A percentile compares a stretch with the other conserved stretches of the same genome.
Conservation (phyloP, 2,888 invertebrate genomes). For the Schizotus pectinicornis region DNA sequence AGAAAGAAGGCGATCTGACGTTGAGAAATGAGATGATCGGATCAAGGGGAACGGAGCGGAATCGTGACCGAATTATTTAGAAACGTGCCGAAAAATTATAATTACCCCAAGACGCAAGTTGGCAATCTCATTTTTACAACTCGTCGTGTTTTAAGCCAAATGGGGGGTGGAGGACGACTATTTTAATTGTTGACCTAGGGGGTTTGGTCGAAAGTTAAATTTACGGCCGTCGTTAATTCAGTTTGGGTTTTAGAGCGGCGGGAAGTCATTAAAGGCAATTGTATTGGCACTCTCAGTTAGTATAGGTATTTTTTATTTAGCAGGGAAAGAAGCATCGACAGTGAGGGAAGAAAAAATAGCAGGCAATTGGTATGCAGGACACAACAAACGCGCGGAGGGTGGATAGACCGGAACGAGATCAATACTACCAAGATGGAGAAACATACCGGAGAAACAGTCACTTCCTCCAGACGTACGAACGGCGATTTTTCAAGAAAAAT, state of each 20-base stretch:
- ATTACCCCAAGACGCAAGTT: constrained; percentile 1
- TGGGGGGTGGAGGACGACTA: constrained; percentile 3
- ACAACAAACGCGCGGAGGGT: constrained; percentile 60
- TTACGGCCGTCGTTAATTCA: constrained; percentile 5
- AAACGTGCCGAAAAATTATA: constrained; percentile 37
- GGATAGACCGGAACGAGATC: constrained; percentile 61
- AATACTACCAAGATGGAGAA: constrained; percentile 59
- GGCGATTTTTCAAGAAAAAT: constrained; percentile 8
- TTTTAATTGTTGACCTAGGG: constrained; percentile 27
- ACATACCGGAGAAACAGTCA: constrained; percentile 55
- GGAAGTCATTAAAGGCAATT: constrained; percentile 51
- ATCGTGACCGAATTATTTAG: constrained; percentile 47
- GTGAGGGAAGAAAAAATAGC: constrained; percentile 61
- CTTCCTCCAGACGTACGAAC: constrained; percentile 38
- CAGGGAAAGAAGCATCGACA: constrained; percentile 47
- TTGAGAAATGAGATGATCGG: constrained; percentile 41
- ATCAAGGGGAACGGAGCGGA: constrained; percentile 36
- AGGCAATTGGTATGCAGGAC: constrained; percentile 69
- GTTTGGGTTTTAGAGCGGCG: constrained; percentile 14
- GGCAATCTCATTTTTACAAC: background rate
- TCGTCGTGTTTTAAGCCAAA: background rate
- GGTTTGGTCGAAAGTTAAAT: too few species aligned
- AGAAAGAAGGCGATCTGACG: constrained; percentile 45
- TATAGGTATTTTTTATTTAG: constrained; percentile 56
- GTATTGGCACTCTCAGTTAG: constrained; percentile 53